Base-by-base conservation (phyloP, 1,140 invertebrate species). In the Eufriesea mexicana region DNA sequence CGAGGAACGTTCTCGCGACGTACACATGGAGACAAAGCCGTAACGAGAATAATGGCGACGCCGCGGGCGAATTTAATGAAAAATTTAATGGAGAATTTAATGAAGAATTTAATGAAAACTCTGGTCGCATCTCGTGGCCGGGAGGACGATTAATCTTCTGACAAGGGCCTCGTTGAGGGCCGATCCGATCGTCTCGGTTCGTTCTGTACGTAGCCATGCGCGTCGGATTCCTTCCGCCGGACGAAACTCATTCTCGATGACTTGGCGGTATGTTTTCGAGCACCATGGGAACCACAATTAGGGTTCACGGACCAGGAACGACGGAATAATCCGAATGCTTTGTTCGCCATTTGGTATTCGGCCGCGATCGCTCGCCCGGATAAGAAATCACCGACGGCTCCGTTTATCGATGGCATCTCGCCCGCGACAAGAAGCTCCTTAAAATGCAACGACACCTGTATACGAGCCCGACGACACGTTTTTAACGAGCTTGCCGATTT, bases 271-370 rank as follows among this genome's bases (percentile, higher is more conserved):
- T 74, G 67, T 78, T 73, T 78, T 80, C 54, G 25, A 23, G 47
- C 78, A 71, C 57, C 81, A 83, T 85, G 81, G 84, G 75, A 84
- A 81, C 81, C 54, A 51, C 66, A 79, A 84, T 87, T 85, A 79
- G 61, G 79, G 71, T 55, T 71, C 54, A 76, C 55, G n/a, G 64
- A 61, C 78, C 61, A n/a, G 45, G 64, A 84, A 67, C 35, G 78
- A n/a, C 54, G 51, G 67, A 88, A 88, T 86, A 77, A 79, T 61
- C 55, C 57, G 57, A 70, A 62, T 70, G 71, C 35, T 67, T 84
- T 61, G 49, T 79, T 68, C 59, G 28, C 18, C 42, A 57, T 74
- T 61, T 20, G 16, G 42, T 75, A 75, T 75, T 75, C 83, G 66
- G 20, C 45, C 78, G 45, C 54, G 78, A 73, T 84, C 76, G 54